Base-by-base conservation (phyloP, 2,113 vertebrate genomes). In the Rhegmatorhina hoffmannsi region DNA sequence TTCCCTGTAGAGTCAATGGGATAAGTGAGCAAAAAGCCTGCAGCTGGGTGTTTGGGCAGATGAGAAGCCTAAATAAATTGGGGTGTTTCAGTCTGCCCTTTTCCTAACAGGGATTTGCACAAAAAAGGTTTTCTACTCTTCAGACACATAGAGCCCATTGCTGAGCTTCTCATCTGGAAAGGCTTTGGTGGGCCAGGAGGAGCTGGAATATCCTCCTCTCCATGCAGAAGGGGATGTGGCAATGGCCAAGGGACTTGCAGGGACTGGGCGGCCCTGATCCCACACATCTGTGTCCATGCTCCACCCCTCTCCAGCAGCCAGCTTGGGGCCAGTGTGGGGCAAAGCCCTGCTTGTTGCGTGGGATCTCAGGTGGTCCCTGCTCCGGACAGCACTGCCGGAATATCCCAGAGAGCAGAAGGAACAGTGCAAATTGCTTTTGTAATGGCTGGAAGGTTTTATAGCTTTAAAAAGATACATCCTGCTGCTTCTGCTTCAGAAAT, bases 61-160 rank as follows among this genome's bases (percentile, higher is more conserved):
- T 1, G 2, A 50, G 46, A 38, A 64, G n/a, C 64, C 36, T 10
- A 3, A 34, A 55, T 18, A 10, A 38, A 29, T 13, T 9, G 19
- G 50, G 23, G 6, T 62, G 13, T 60, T 53, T 52, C 66, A 4
- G 6, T 6, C 23, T 81, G 36, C 21, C 44, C 52, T 56, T 58
- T 62, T 15, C 70, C 34, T 6, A 8, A 4, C 19, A 21, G n/a
- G 34, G 38, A 16, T 52, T 46, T 58, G n/a, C 79, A 70, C n/a
- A 5, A 11, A 50, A 31, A 38, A n/a, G 69, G 43, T 47, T 62
- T 60, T 36, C 69, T 66, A 28, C 36, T 66, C n/a, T 33, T 18
- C 21, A 7, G 85, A 31, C 7, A 6, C 0, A 0, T 16, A 14
- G 26, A 38, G 21, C 55, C 64, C 2, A 1, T 17, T 1, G 1